These are phyloP conservation scores for Notechis scutatus DNA, from an alignment of 2,113 vertebrate genomes.

Conservation along the genomic window DNA sequence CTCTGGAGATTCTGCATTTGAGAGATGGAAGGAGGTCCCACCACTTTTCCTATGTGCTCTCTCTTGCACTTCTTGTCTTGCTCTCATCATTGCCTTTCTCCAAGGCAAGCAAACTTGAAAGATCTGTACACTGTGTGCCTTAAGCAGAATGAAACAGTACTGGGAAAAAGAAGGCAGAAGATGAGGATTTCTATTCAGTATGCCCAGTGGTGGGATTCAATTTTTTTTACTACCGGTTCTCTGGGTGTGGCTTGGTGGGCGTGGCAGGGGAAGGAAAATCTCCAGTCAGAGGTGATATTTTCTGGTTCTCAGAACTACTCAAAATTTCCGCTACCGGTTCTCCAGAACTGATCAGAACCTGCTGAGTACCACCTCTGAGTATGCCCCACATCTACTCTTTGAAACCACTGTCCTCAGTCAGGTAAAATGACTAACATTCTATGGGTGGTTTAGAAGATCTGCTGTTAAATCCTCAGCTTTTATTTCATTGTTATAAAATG, in stretches of 20 bases:
- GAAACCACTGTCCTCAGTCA: neutral
- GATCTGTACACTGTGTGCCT: neutral
- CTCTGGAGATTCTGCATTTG: neutral
- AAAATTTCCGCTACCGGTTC: too few species aligned
- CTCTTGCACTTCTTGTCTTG: neutral
- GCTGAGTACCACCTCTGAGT: too few species aligned
- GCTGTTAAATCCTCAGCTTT: neutral
- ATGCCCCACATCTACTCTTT: neutral
- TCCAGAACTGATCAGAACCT: too few species aligned
- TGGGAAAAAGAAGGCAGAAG: neutral
- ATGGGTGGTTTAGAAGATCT: neutral
- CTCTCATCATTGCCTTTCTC: neutral
- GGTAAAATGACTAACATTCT: neutral
- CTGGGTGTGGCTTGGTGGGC: too few species aligned
- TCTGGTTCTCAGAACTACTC: too few species aligned
- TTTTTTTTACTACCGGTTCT: too few species aligned
- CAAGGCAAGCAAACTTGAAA: neutral
- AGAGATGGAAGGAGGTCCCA: neutral
- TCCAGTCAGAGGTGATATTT: too few species aligned
- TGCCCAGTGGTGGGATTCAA: neutral
- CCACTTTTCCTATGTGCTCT: neutral
- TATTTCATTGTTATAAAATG: neutral
- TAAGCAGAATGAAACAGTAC: neutral
- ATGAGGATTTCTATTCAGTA: neutral
- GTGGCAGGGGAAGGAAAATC: too few species aligned